phyloP scores from a whole-genome alignment of 2,797 vertebrate species.

The Mastacembelus armatus region DNA sequence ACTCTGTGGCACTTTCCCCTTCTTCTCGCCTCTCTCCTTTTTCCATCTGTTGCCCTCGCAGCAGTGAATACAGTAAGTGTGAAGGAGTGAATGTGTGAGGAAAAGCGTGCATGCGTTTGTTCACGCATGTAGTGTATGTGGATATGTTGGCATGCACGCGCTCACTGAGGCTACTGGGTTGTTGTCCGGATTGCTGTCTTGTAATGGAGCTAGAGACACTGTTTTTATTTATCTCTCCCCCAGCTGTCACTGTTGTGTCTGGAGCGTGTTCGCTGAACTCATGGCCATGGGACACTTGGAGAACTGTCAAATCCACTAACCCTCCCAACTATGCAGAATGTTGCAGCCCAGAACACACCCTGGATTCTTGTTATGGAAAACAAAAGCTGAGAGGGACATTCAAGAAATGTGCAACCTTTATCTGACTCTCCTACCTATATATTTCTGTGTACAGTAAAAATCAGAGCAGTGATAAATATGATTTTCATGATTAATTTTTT shows the following conservation, averaged over 20 bases:
- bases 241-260: conserved; percentile 99
- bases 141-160: conserved; percentile 18
- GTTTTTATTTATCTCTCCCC: conserved; percentile 91
- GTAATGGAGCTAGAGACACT: conserved; percentile 86
- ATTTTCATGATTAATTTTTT: not conserved
- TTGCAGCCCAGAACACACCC: conserved; percentile 78
- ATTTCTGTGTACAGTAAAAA: conserved; percentile 1
- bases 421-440: conserved; percentile 29
- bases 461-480: not conserved
- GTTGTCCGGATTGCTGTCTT: conserved; percentile 61
- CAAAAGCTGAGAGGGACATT: conserved; percentile 81
- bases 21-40: conserved; percentile 75
- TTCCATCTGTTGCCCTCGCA: conserved; percentile 90
- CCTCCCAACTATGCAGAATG: conserved; percentile 86
- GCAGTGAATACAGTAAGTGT: conserved; percentile 79
- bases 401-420: conserved; percentile 54
- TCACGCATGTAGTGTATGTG: conserved; percentile 25
- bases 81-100: conserved; percentile 71
- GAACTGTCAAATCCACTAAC: conserved; percentile 86
- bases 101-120: conserved; percentile 28
- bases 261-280: conserved; percentile 82
- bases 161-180: conserved; percentile 52
- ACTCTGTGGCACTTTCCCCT: conserved; percentile 81
- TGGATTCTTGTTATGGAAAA: conserved; percentile 76
- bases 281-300: conserved; percentile 82